Percentiles rank a stretch among this genome's conserved stretches.
These are phyloP conservation scores for Pollimyrus isidori DNA, from an alignment of 2,113 vertebrate species.

Conservation along the genomic window DNA sequence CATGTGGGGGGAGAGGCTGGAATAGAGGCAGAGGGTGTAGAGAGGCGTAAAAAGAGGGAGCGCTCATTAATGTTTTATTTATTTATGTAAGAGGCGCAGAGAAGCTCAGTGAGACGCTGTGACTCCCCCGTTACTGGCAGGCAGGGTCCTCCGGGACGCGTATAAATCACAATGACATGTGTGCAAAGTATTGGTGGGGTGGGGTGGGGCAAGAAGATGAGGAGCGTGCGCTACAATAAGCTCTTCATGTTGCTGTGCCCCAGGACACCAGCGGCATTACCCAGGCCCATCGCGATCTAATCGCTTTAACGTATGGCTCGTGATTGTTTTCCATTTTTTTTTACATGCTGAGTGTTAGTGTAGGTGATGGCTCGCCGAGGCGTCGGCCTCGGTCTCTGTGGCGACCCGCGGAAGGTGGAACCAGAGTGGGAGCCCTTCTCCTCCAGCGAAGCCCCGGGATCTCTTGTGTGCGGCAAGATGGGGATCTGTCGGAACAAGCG, in stretches of 20 bases:
- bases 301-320: conserved; percentile 39
- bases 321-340: conserved; percentile 19
- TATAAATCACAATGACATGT: conserved; percentile 46
- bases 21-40: conserved; percentile 1
- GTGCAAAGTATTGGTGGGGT: conserved; percentile 46
- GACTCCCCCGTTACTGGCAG: conserved; percentile 30
- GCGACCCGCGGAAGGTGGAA: conserved; percentile 28
- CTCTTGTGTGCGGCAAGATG: no score
- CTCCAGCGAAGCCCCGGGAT: conserved; percentile 37
- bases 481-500: not conserved
- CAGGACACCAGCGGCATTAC: conserved; percentile 31
- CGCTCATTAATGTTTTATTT: conserved; percentile 46
- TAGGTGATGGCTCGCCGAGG: conserved; percentile 52
- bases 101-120: conserved; percentile 29
- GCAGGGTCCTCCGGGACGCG: conserved; percentile 26
- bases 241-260: conserved; percentile 49
- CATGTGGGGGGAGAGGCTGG: not conserved
- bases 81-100: conserved; percentile 37
- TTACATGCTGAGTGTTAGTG: conserved; percentile 46
- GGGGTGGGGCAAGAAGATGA: conserved; percentile 37
- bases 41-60: not conserved
- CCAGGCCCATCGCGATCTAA: conserved; percentile 18
- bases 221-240: conserved; percentile 42
- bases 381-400: conserved; percentile 46
- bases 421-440: conserved; percentile 42